Percentiles rank a stretch among this genome's conserved stretches.
phyloP scores from a whole-genome alignment of 2,113 vertebrate species.

The Pteruthius melanotis region DNA sequence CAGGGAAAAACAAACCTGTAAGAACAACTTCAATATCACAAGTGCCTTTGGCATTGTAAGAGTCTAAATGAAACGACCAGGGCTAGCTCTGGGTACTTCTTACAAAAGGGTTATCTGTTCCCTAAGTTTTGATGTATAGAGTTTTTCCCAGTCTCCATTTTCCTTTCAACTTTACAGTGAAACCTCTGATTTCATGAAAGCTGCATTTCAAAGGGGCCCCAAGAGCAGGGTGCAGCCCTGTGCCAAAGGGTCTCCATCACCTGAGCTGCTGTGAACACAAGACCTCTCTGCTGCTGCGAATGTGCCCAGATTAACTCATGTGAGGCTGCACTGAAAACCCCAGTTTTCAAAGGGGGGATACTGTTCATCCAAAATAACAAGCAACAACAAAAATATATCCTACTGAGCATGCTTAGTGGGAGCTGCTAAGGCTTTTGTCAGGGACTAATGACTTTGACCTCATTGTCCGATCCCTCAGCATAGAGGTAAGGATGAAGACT shows the following conservation, averaged over 20 bases:
- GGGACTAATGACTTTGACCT: slow-evolving; percentile 22
- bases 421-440: slow-evolving; percentile 15
- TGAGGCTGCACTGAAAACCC: not conserved
- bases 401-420: not conserved
- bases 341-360: not conserved
- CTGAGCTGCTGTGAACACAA: not conserved
- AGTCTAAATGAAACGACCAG: not conserved
- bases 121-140: not conserved
- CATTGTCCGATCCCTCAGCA: not conserved
- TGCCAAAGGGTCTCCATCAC: not conserved
- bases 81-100: not conserved
- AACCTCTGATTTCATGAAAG: not conserved
- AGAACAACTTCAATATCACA: not conserved
- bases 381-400: not conserved
- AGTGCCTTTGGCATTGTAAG: not conserved
- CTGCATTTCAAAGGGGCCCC: not conserved
- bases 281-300: not conserved
- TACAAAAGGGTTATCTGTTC: not conserved
- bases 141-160: not conserved
- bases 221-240: not conserved
- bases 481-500: not conserved
- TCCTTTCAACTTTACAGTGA: not conserved
- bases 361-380: not conserved
- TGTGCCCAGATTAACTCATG: not conserved
- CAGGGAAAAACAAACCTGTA: not conserved